phyloP scores from a whole-genome alignment of 2,113 vertebrate genomes.

The Buteo buteo region DNA sequence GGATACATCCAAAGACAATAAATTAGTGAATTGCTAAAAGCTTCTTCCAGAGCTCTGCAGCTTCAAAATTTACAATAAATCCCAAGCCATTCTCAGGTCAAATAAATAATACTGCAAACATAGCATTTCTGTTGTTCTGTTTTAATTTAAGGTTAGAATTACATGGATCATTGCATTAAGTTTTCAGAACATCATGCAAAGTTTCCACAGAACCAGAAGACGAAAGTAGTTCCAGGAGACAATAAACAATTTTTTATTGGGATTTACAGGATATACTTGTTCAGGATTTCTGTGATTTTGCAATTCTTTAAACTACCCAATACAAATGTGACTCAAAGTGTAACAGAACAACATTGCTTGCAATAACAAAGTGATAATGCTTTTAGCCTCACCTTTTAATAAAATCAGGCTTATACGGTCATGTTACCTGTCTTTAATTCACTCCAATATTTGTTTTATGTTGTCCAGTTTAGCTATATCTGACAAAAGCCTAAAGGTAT shows the following conservation, averaged over 20 bases:
- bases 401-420: not conserved
- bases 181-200: not conserved
- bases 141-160: not conserved
- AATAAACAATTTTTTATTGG: not conserved
- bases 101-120: not conserved
- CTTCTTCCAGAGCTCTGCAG: not conserved
- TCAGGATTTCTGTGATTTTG: not conserved
- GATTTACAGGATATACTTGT: not conserved
- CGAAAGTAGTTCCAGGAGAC: not conserved
- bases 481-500: not conserved
- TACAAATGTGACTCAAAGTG: not conserved
- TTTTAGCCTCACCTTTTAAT: not conserved
- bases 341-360: not conserved
- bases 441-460: not conserved
- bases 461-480: not conserved
- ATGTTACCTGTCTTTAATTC: not conserved
- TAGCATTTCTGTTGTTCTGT: not conserved
- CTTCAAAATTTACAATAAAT: not conserved
- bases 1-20: not conserved
- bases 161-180: not conserved
- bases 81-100: not conserved
- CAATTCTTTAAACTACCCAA: not conserved
- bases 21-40: slow-evolving; percentile 22
- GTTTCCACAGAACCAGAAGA: not conserved
- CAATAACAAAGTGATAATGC: not conserved